phyloP scores from a whole-genome alignment of 1,140 invertebrate genomes.

The Lordiphosa clarofinis region DNA sequence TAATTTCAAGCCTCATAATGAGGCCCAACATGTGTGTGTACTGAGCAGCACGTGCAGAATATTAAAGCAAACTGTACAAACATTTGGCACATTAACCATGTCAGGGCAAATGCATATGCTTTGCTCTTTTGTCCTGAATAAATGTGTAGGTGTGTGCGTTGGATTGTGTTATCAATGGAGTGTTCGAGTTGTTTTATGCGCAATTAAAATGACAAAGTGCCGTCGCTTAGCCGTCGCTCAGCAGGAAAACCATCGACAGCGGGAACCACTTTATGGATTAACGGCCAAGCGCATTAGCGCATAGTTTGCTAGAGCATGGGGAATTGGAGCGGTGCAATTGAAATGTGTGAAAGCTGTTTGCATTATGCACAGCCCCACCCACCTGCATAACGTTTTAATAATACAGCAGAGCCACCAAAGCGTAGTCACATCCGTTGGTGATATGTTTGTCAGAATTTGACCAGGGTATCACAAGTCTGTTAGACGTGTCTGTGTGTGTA shows the following conservation, averaged over 20 bases:
- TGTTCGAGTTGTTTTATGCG: conserved; percentile 43
- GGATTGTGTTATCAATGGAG: conserved; percentile 28
- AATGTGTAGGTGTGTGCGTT: not conserved
- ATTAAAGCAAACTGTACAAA: conserved; percentile 59
- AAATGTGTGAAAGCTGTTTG: conserved; percentile 37
- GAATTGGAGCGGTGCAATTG: not conserved
- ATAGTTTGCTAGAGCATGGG: not conserved
- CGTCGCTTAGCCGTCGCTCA: conserved; percentile 22
- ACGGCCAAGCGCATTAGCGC: conserved; percentile 46
- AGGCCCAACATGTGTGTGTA: conserved; percentile 7
- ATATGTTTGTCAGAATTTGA: conserved; percentile 12
- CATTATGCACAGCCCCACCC: conserved; percentile 11
- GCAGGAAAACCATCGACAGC: no score
- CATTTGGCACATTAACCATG: conserved; percentile 47
- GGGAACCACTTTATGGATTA: conserved; percentile 25
- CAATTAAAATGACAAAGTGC: conserved; percentile 67
- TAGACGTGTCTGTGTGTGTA: not conserved
- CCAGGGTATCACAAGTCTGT: not conserved
- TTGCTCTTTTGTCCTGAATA: not conserved
- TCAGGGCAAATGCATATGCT: conserved; percentile 41
- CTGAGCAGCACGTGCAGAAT: conserved; percentile 42
- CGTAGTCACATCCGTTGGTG: conserved; percentile 29
- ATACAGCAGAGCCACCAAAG: conserved; percentile 33
- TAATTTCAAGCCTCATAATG: conserved; percentile 37
- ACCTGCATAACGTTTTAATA: conserved; percentile 36